Evolutionary conservation across 2,113 vertebrate species (phyloP).

Genomic region (Sphyrna mokarran): DNA sequence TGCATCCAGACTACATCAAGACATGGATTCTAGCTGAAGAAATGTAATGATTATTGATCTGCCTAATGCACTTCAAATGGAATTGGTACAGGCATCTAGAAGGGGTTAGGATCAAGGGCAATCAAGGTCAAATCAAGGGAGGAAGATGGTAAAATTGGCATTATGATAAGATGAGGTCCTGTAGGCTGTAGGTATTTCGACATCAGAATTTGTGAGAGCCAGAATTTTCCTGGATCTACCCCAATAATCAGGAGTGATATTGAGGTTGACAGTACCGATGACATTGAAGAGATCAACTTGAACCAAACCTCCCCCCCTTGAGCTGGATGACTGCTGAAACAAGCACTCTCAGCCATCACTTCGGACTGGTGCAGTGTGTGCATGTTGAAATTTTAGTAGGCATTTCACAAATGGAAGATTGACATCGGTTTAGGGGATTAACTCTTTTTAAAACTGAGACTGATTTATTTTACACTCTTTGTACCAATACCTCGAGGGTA

Average conservation of each 20-base stretch:
- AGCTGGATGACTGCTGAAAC: not conserved
- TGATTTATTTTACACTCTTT: conserved; percentile 23
- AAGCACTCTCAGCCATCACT: not conserved
- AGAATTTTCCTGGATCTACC: not conserved
- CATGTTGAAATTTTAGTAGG: not conserved
- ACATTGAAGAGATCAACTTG: not conserved
- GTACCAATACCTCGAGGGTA: conserved; percentile 5
- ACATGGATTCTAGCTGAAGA: not conserved
- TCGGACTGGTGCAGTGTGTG: no score
- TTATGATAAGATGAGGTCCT: not conserved
- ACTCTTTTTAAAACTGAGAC: not conserved
- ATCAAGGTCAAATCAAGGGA: not conserved
- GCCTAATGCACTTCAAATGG: not conserved
- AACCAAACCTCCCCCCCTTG: not conserved
- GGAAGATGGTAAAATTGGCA: not conserved
- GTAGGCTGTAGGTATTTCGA: not conserved
- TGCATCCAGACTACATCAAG: not conserved
- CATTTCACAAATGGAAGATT: conserved; percentile 22
- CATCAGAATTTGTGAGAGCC: not conserved
- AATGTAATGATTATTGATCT: not conserved
- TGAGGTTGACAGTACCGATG: no score
- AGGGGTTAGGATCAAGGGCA: not conserved
- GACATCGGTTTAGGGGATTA: conserved; percentile 14
- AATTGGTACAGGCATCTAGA: not conserved
- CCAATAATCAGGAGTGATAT: not conserved